These are phyloP conservation scores for Drosophila siamana DNA, from an alignment of 2,888 invertebrate species.

Conservation along the genomic window DNA sequence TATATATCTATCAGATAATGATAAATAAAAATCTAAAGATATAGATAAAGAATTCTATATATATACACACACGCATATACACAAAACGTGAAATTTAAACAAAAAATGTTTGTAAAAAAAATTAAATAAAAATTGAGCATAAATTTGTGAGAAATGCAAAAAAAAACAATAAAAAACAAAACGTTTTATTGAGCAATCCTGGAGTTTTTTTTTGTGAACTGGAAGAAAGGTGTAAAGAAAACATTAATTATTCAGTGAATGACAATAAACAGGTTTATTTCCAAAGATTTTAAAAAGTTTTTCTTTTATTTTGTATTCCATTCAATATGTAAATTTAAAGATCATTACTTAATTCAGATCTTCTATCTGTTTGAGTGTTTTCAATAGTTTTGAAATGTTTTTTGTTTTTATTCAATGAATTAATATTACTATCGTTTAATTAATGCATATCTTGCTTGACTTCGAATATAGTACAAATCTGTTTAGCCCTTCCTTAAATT, in stretches of 20 bases:
- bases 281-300: background rate
- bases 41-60: constrained; percentile 41
- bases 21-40: constrained; percentile 35
- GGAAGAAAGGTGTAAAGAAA: background rate
- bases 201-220: constrained; percentile 9
- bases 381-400: no score
- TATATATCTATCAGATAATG: constrained; percentile 50
- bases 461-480: no score
- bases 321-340: no score
- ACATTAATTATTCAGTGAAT: background rate
- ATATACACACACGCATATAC: constrained; percentile 64
- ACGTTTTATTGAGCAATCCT: constrained; percentile 64
- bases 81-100: constrained; percentile 44
- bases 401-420: no score
- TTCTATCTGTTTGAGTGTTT: no score
- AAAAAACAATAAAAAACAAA: constrained; percentile 59
- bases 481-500: no score
- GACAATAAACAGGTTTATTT: background rate
- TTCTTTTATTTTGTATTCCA: no score
- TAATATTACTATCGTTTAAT: no score
- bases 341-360: no score
- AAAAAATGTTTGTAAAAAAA: constrained; percentile 59
- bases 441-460: no score
- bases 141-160: constrained; percentile 65
- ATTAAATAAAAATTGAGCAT: constrained; percentile 52